Conservation (phyloP, 1,140 invertebrate genomes). For the Monomorium pharaonis region DNA sequence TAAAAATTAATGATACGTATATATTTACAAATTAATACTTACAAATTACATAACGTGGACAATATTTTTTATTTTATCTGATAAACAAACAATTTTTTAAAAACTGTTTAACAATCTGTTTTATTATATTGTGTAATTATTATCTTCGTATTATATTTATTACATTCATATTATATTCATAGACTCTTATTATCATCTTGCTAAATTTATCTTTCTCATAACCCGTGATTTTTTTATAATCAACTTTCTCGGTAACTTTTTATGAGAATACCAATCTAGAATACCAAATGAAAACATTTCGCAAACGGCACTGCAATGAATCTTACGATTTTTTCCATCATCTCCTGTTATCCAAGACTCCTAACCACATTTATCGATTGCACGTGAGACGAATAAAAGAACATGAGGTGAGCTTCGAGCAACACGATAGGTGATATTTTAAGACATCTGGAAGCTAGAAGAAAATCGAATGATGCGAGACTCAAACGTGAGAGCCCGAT, state of each 20-base stretch:
- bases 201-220: neutral
- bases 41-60: neutral
- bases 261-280: neutral
- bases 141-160: neutral
- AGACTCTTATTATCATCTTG: neutral
- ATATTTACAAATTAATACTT: too few relatives aligned
- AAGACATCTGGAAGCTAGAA: neutral
- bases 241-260: neutral
- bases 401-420: neutral
- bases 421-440: neutral
- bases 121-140: neutral
- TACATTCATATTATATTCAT: neutral
- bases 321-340: neutral
- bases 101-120: neutral
- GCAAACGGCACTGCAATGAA: neutral
- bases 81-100: neutral
- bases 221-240: neutral
- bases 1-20: neutral
- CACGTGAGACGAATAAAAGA: neutral
- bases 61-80: neutral
- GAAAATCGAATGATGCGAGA: slow-evolving; percentile 7
- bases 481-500: slow-evolving; percentile 25
- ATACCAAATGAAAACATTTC: neutral
- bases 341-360: neutral
- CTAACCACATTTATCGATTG: slow-evolving; percentile 13